phyloP scores from a whole-genome alignment of 2,113 vertebrate species.

The Eudyptes chrysolophus region DNA sequence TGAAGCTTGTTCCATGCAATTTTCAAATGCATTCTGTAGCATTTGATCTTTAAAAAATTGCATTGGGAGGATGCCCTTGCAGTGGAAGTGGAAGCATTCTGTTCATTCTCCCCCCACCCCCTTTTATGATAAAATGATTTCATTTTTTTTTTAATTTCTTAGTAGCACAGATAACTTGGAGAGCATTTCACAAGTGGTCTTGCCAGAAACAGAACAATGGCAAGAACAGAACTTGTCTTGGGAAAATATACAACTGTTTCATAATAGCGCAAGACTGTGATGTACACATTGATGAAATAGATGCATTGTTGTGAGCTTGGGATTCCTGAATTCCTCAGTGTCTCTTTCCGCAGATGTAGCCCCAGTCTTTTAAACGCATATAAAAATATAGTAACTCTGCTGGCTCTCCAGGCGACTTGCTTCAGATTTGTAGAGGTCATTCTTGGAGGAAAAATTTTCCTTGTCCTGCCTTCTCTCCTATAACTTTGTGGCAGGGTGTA shows the following conservation, averaged over 20 bases:
- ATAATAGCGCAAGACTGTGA: background rate
- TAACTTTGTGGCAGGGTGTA: background rate
- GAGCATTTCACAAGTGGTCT: background rate
- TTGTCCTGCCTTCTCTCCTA: background rate
- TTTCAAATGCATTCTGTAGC: background rate
- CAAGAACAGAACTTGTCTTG: background rate
- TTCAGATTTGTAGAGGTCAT: background rate
- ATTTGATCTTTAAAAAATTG: background rate
- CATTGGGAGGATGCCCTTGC: background rate
- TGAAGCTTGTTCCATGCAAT: background rate
- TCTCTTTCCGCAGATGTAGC: background rate
- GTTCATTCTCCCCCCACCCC: background rate
- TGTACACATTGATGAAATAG: background rate
- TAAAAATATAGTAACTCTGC: background rate
- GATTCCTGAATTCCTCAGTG: background rate
- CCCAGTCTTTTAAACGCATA: background rate
- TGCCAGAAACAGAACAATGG: background rate
- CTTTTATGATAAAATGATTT: background rate
- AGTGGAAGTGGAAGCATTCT: background rate
- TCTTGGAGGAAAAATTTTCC: background rate
- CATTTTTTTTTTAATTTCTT: background rate
- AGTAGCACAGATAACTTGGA: background rate
- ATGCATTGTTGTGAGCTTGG: background rate
- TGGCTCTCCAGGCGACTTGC: background rate
- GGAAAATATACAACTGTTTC: background rate